phyloP scores from a whole-genome alignment of 2,888 invertebrate species.

The Rhamnusium bicolor region DNA sequence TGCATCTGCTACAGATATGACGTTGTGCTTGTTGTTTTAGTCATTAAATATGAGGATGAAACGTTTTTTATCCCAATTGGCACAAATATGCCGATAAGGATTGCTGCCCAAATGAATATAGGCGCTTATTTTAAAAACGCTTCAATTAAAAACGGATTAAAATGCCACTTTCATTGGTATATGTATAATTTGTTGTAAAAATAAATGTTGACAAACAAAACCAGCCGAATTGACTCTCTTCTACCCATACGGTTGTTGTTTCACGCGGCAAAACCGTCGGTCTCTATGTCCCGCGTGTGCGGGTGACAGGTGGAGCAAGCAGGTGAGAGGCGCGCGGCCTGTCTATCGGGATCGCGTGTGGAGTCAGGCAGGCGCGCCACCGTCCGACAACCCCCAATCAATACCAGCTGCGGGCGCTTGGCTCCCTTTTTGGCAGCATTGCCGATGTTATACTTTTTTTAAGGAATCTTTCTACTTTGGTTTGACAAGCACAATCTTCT shows the following conservation, averaged over 20 bases:
- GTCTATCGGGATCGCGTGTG: conserved; percentile 67
- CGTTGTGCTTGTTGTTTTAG: no score
- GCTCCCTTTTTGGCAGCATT: conserved; percentile 39
- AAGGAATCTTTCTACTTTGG: not conserved
- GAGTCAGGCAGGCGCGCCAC: conserved; percentile 68
- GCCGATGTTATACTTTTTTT: conserved; percentile 16
- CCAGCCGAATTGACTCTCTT: not conserved
- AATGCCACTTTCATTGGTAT: not conserved
- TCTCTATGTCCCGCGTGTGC: conserved; percentile 49
- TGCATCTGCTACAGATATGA: no score
- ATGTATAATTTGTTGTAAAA: not conserved
- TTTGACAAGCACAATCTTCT: not conserved
- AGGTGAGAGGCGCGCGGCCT: conserved; percentile 46
- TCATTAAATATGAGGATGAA: no score
- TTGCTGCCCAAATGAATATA: no score
- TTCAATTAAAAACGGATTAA: no score
- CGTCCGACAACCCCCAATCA: conserved; percentile 58
- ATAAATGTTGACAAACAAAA: not conserved
- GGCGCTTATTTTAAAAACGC: no score
- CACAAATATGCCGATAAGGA: no score
- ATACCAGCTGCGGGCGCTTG: conserved; percentile 71
- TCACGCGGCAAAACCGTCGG: conserved; percentile 32
- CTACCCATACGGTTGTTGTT: conserved; percentile 21
- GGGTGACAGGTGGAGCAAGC: conserved; percentile 69
- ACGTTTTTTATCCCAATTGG: no score